These are phyloP conservation scores for Spondyliosoma cantharus DNA, from an alignment of 2,797 vertebrate species.

Conservation along the genomic window DNA sequence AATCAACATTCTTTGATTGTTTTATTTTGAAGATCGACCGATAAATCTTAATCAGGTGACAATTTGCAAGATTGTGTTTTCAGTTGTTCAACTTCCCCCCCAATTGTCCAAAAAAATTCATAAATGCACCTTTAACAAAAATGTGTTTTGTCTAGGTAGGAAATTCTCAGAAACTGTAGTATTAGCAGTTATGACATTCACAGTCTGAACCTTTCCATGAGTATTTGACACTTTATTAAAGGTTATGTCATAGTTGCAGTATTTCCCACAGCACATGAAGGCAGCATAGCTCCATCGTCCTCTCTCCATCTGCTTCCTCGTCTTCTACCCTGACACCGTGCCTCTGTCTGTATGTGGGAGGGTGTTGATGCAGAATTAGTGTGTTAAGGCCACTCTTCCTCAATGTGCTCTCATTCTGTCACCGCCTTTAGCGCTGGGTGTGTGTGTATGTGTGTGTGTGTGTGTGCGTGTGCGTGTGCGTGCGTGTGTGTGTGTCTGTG, in stretches of 20 bases:
- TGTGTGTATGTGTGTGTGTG: slow-evolving; percentile 13
- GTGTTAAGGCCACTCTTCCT: slow-evolving; percentile 67
- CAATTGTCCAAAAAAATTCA: neutral
- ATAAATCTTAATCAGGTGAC: neutral
- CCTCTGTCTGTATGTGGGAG: slow-evolving; percentile 65
- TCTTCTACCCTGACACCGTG: slow-evolving; percentile 52
- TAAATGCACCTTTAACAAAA: neutral
- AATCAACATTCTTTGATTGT: neutral
- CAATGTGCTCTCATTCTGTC: slow-evolving; percentile 76
- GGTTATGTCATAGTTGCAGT: neutral
- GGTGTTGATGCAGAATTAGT: slow-evolving; percentile 70
- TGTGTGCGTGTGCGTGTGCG: slow-evolving; percentile 14
- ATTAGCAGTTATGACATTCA: neutral
- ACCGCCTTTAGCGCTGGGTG: slow-evolving; percentile 33
- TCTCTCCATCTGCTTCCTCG: slow-evolving; percentile 48
- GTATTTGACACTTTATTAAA: neutral
- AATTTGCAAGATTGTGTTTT: neutral
- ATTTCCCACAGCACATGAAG: slow-evolving; percentile 40
- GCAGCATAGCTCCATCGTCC: slow-evolving; percentile 29
- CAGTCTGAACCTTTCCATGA: neutral
- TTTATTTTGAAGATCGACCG: neutral
- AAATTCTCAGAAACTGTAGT: neutral
- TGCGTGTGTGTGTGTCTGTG: slow-evolving; percentile 12
- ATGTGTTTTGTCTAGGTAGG: neutral
- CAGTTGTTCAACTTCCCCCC: neutral